Conservation (phyloP, 2,113 vertebrate species). For the Lophochroa leadbeateri region DNA sequence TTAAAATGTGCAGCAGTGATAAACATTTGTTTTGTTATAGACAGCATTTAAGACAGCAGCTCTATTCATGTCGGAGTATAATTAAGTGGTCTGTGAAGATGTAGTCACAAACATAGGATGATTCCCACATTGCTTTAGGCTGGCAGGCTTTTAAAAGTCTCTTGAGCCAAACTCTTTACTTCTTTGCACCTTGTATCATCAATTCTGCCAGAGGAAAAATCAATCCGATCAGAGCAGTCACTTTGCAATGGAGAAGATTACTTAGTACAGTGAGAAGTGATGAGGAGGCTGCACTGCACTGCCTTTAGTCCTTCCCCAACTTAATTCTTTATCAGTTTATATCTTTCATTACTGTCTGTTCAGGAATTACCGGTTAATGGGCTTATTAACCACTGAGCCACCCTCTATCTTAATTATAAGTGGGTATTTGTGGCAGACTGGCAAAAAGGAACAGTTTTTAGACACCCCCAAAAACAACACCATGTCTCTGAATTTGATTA, state of each 20-base stretch:
- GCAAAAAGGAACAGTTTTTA: neutral
- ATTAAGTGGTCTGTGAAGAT: neutral
- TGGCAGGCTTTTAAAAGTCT: neutral
- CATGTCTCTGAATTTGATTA: neutral
- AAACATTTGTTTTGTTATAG: neutral
- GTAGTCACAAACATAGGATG: neutral
- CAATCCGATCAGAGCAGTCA: neutral
- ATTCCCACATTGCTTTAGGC: neutral
- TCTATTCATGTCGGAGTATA: neutral
- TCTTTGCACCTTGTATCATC: neutral
- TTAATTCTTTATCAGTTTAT: neutral
- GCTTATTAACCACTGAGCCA: neutral
- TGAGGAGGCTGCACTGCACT: neutral
- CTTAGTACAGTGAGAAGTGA: neutral
- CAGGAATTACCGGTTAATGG: neutral
- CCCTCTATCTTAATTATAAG: neutral
- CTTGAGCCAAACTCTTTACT: slow-evolving; percentile 7
- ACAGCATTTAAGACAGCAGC: neutral
- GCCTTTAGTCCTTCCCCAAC: neutral
- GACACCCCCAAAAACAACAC: neutral
- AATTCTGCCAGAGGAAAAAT: neutral
- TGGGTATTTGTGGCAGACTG: neutral
- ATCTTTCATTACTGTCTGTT: neutral
- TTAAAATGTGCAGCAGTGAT: neutral
- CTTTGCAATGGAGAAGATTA: neutral